Conservation (phyloP, 2,113 vertebrate genomes). For the Scopus umbretta region DNA sequence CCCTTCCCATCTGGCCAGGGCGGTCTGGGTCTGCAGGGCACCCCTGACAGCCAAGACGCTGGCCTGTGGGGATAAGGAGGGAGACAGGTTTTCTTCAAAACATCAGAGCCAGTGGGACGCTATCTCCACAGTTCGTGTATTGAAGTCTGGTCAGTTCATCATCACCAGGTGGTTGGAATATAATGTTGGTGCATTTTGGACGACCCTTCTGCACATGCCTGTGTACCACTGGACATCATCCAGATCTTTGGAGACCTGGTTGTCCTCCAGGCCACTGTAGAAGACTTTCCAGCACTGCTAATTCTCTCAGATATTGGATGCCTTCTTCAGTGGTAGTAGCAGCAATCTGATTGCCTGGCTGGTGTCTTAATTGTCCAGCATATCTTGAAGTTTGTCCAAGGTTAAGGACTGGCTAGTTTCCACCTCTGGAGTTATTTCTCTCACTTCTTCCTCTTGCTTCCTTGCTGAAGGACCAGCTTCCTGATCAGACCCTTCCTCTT, state of each 20-base stretch:
- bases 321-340: not conserved
- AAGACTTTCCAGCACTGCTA: not conserved
- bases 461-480: not conserved
- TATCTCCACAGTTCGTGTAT: not conserved
- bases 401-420: rapidly evolving
- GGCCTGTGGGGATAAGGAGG: rapidly evolving
- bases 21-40: not conserved
- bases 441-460: not conserved
- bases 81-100: not conserved
- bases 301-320: not conserved
- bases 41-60: not conserved
- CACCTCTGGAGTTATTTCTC: not conserved
- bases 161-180: not conserved
- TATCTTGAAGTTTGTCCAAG: not conserved
- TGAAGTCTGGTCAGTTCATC: not conserved
- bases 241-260: not conserved
- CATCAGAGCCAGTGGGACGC: not conserved
- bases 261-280: not conserved
- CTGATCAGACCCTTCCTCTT: not conserved
- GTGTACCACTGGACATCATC: not conserved
- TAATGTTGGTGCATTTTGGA: not conserved
- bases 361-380: not conserved
- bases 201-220: not conserved
- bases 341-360: not conserved
- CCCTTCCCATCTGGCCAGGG: not conserved